Percentiles rank a stretch among this genome's conserved stretches.
Evolutionary conservation across 2,888 invertebrate genomes (phyloP).

Genomic region (Cosmia trapezina): DNA sequence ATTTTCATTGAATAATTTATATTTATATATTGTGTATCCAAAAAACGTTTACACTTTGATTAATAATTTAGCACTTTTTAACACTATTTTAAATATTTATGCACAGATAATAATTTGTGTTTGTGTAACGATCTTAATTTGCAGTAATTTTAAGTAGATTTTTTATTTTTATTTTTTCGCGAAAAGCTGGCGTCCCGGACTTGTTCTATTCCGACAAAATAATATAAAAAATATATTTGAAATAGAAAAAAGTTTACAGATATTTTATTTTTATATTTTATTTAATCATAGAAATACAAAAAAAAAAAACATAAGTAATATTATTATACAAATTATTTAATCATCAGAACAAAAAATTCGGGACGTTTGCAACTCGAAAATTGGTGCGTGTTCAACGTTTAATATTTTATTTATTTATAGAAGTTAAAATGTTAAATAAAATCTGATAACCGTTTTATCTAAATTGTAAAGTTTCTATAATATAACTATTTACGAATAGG

Average conservation of each 20-base stretch:
- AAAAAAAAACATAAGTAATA: background rate
- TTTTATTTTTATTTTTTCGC: conserved; percentile 42
- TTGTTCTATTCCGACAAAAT: conserved; percentile 4
- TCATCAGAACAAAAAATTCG: conserved; percentile 23
- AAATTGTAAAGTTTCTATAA: conserved; percentile 61
- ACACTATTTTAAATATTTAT: conserved; percentile 59
- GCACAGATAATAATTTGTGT: conserved; percentile 59
- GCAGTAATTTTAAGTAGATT: conserved; percentile 54
- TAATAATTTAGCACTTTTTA: conserved; percentile 63
- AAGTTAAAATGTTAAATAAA: conserved; percentile 59
- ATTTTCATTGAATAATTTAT: conserved; percentile 44
- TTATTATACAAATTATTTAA: conserved; percentile 7
- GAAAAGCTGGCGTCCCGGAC: conserved; percentile 49
- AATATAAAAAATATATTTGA: conserved; percentile 20
- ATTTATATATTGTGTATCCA: conserved; percentile 52
- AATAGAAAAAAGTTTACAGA: conserved; percentile 9
- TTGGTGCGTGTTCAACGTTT: conserved; percentile 60
- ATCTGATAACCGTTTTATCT: conserved; percentile 57
- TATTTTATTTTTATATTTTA: conserved; percentile 48
- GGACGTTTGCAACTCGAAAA: conserved; percentile 51
- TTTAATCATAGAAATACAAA: conserved; percentile 14
- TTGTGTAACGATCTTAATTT: conserved; percentile 56
- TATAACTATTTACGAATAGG: conserved; percentile 57
- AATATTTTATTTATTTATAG: conserved; percentile 44
- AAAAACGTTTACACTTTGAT: conserved; percentile 57